Percentiles rank a stretch among this genome's conserved stretches.
Evolutionary conservation across 2,888 invertebrate genomes (phyloP).

Genomic region (Ferdinandea cuprea): DNA sequence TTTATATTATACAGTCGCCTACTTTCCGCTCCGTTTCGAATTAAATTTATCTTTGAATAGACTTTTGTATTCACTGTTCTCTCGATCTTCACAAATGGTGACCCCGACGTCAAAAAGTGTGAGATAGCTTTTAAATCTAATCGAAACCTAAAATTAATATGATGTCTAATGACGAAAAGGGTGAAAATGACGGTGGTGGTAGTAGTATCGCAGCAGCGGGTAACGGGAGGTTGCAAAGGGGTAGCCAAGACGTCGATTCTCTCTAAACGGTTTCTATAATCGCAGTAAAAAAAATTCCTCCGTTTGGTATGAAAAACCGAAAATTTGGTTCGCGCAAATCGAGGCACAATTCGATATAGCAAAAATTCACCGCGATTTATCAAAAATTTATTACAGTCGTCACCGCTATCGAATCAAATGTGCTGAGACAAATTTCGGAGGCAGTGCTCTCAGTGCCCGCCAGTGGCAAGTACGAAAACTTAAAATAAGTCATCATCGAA

Average conservation of each 20-base stretch:
- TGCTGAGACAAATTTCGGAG: too few relatives aligned
- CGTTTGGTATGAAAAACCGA: slow-evolving; percentile 75
- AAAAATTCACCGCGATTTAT: slow-evolving; percentile 71
- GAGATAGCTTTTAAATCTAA: background rate
- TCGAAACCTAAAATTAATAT: background rate
- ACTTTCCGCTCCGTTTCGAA: background rate
- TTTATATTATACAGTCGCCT: too few relatives aligned
- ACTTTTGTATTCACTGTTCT: background rate
- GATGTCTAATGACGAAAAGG: background rate
- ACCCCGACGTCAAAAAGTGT: background rate
- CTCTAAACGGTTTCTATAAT: slow-evolving; percentile 31
- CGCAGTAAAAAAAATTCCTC: slow-evolving; percentile 73
- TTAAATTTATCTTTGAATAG: too few relatives aligned
- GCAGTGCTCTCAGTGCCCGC: slow-evolving; percentile 62
- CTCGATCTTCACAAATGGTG: slow-evolving; percentile 11
- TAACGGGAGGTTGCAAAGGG: background rate
- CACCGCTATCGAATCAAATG: slow-evolving; percentile 70
- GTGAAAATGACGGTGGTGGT: background rate
- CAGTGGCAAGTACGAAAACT: slow-evolving; percentile 62
- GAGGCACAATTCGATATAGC: slow-evolving; percentile 76
- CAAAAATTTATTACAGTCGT: slow-evolving; percentile 76
- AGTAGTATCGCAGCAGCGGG: background rate
- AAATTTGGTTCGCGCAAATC: slow-evolving; percentile 77
- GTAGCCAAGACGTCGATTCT: slow-evolving; percentile 6
- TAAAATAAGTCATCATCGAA: slow-evolving; percentile 61